Evolutionary conservation across 2,113 vertebrate species (phyloP), one percentile per base, ranked within the genome.

Genomic region (Tragelaphus imberbis): DNA sequence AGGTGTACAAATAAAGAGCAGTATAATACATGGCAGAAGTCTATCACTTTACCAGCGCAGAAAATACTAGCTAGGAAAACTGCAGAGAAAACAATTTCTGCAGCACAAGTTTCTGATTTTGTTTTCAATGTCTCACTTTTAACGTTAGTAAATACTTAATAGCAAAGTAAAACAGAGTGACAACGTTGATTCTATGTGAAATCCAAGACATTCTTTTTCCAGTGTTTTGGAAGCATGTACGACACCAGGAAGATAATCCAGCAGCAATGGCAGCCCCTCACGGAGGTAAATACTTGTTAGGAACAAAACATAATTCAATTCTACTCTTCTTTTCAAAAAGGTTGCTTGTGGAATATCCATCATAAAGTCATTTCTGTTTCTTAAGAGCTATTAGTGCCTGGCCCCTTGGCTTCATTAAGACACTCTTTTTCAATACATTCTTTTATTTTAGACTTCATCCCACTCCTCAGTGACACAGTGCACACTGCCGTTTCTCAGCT

Each of bases 341-440:
- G 91, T 56, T 87, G 77, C 36, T 93, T 71, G 63, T 19, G 63
- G 84, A 58, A 63, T 97, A 84, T 68, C 96, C 92, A 96, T 96
- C 88, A 97, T 91, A 65, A 94, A 97, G 90, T 94, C 94, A 91
- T 94, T 97, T 97, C 92, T 90, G 40, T 88, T 94, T 95, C 59
- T 88, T 91, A 94, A 19, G 94, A 95, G 82, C 65, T 81, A n/a
- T 79, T 86, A 40, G 71, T 63, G 84, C 27, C 56, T 90, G 63
- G 84, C 15, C 65, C 84, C 40, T 94, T 86, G 27, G 13, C 97
- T 91, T 95, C 89, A 82, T 93, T 14, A 97, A 90, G 4, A 55
- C 23, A 16, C 84, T 30, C 61, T 55, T 55, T 47, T 84, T 77
- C 95, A 91, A 85, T 51, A 85, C 80, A 10, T 27, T 87, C 59